A percentile compares a stretch with the other conserved stretches of the same genome.
Conservation (phyloP, 2,888 invertebrate genomes). For the Orchesella flavescens region DNA sequence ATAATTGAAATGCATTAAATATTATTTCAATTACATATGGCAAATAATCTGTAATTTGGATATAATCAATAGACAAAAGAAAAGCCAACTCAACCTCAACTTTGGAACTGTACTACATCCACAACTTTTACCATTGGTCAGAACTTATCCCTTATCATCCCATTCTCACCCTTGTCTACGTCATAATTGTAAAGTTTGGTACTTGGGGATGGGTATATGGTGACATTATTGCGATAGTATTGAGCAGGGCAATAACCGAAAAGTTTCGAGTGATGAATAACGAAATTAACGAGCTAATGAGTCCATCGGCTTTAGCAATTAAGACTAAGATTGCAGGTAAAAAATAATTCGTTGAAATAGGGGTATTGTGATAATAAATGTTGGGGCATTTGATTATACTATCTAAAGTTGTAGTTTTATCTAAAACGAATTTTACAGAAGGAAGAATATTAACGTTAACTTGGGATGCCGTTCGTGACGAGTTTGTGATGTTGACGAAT, state of each 20-base stretch:
- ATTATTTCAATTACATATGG: too few relatives aligned
- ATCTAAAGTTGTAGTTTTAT: too few relatives aligned
- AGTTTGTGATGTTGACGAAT: neutral
- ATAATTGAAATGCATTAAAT: neutral
- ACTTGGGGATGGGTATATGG: slow-evolving; percentile 20
- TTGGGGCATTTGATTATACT: too few relatives aligned
- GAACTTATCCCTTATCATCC: slow-evolving; percentile 33
- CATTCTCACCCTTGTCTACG: neutral
- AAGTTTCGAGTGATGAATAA: neutral
- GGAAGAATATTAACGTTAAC: too few relatives aligned
- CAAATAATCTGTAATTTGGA: too few relatives aligned
- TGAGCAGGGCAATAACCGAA: slow-evolving; percentile 22
- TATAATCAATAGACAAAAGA: slow-evolving; percentile 1
- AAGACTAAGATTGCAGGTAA: neutral
- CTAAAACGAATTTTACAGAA: too few relatives aligned
- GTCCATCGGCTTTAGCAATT: neutral
- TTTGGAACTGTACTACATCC: slow-evolving; percentile 25
- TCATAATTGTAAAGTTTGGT: slow-evolving; percentile 27
- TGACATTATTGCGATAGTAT: slow-evolving; percentile 16
- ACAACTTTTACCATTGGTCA: slow-evolving; percentile 27
- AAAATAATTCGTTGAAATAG: neutral
- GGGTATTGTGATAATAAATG: neutral
- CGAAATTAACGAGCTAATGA: neutral
- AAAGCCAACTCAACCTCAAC: slow-evolving; percentile 27
- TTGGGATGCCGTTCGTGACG: too few relatives aligned